These are phyloP conservation scores for Xiphorhynchus erythropygius DNA, from an alignment of 2,797 vertebrate species.

Conservation along the genomic window DNA sequence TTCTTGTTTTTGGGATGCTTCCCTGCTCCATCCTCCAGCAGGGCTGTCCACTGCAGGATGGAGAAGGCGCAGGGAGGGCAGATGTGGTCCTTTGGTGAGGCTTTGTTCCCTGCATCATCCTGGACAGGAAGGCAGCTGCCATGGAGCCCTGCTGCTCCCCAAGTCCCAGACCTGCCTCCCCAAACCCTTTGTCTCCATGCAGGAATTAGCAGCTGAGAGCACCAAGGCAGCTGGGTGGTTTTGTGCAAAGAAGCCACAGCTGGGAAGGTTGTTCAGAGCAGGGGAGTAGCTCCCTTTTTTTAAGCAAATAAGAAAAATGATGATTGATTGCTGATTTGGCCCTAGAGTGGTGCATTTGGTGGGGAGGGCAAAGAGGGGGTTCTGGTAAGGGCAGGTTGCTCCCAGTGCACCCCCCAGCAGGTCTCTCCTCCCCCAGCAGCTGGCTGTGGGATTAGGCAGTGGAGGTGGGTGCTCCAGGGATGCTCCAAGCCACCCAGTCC, in stretches of 20 bases:
- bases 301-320: background rate
- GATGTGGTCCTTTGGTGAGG: background rate
- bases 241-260: background rate
- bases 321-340: background rate
- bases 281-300: background rate
- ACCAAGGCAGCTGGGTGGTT: background rate
- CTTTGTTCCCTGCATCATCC: background rate
- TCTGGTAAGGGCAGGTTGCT: background rate
- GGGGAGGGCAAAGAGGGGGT: background rate
- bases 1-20: background rate
- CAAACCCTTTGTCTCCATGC: accelerated
- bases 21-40: background rate
- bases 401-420: accelerated
- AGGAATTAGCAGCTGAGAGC: background rate
- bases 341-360: accelerated
- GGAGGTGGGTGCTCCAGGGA: background rate
- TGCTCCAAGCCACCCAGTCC: background rate
- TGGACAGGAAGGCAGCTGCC: background rate
- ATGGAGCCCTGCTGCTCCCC: accelerated
- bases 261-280: background rate
- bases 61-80: background rate
- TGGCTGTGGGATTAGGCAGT: background rate
- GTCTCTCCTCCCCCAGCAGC: background rate
- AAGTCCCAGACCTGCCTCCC: background rate
- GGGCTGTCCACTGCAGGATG: background rate